A percentile compares a stretch with the other conserved stretches of the same genome.
These are phyloP conservation scores for Troides aeacus DNA, from an alignment of 2,888 invertebrate genomes.

Conservation along the genomic window DNA sequence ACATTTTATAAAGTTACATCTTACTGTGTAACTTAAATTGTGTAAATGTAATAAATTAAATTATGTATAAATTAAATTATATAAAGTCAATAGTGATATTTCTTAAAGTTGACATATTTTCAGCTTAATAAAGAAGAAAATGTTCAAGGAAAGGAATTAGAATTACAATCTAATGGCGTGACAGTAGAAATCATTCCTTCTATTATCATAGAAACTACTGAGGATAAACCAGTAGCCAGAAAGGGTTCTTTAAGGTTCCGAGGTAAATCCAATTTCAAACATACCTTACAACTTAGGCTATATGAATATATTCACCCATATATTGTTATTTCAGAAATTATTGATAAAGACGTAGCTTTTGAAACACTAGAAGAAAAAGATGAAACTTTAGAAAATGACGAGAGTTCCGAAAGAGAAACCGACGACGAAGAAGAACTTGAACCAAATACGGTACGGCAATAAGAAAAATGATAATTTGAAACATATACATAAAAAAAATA, in stretches of 20 bases:
- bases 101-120: constrained; percentile 21
- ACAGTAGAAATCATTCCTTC: constrained; percentile 56
- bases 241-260: constrained; percentile 79
- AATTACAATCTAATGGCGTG: constrained; percentile 64
- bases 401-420: constrained; percentile 35
- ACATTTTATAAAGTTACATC: neutral
- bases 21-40: too few species aligned
- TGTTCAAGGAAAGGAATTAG: constrained; percentile 47
- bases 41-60: too few species aligned
- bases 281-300: neutral
- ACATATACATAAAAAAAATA: neutral
- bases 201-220: constrained; percentile 59
- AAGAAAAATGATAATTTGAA: neutral
- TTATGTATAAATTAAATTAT: too few species aligned
- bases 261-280: constrained; percentile 57
- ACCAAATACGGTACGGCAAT: constrained; percentile 39
- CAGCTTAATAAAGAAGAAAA: constrained; percentile 58
- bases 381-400: constrained; percentile 55
- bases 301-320: neutral
- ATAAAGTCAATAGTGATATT: neutral
- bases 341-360: constrained; percentile 61
- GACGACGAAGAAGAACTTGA: constrained; percentile 48
- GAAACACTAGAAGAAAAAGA: constrained; percentile 79
- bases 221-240: constrained; percentile 58
- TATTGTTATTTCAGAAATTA: constrained; percentile 17